These are phyloP conservation scores for Pelmatolapia mariae DNA, from an alignment of 2,113 vertebrate species.

Conservation along the genomic window DNA sequence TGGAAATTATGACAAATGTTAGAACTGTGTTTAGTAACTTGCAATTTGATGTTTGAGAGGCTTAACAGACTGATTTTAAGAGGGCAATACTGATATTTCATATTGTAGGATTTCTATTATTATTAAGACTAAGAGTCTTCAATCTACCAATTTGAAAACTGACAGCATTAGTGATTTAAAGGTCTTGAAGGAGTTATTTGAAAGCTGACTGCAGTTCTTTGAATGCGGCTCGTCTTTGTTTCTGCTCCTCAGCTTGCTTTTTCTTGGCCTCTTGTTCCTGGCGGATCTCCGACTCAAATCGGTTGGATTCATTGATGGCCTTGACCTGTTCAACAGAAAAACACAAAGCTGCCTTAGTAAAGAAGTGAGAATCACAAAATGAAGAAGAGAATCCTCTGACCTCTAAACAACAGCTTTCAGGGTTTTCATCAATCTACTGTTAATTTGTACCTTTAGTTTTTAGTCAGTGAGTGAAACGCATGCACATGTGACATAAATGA, in stretches of 20 bases:
- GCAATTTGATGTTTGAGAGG: neutral
- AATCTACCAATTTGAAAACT: neutral
- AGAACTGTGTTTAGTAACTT: neutral
- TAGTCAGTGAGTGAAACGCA: neutral
- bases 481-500: neutral
- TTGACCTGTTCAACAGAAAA: slow-evolving; percentile 71
- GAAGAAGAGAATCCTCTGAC: neutral
- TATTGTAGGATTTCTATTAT: neutral
- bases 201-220: slow-evolving; percentile 89
- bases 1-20: neutral
- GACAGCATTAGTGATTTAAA: neutral
- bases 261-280: slow-evolving; percentile 91
- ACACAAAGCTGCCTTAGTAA: neutral
- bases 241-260: slow-evolving; percentile 86
- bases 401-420: neutral
- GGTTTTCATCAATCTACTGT: neutral
- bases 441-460: neutral
- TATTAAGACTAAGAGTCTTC: neutral
- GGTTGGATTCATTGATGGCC: slow-evolving; percentile 82
- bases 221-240: slow-evolving; percentile 86
- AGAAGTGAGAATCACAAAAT: neutral
- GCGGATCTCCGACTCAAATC: slow-evolving; percentile 92
- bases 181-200: slow-evolving; percentile 64
- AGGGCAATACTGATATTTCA: neutral
- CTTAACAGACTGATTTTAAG: neutral